Base-by-base conservation (phyloP, 2,888 invertebrate species). In the Meiosimyza platycephala region DNA sequence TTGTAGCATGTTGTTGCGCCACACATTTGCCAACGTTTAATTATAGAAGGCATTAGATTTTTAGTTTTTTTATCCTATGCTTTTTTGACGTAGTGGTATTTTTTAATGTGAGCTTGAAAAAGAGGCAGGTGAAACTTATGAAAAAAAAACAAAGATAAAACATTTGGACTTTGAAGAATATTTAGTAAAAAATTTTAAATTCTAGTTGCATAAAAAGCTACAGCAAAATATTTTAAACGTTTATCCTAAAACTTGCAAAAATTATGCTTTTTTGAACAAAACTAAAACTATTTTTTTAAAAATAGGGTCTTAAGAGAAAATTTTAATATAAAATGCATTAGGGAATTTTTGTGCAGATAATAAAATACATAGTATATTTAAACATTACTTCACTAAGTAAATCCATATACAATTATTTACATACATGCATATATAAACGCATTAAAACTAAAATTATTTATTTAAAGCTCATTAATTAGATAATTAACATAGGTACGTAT, bases 1-100 rank as follows among this genome's bases (percentile, higher is more conserved):
- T 96, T 79, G 89, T 95, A 75, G 93, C 96, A 71, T 94, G 95
- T 87, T 90, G 93, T 83, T 91, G 92, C 88, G 91, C 92, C 74
- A 88, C 90, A 75, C 89, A 89, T 78, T 85, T 93, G 78, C 93
- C 93, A 51, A 82, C 81, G 9, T 83, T 85, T 75, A 82, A 80
- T 54, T 81, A 79, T 76, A 80, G 84, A 28, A 83, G 80, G 75
- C 78, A 81, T 72, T 86, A 65, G 64, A 33, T 51, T 11, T 13
- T 28, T 59, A 15, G 9, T n/a, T 47, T 15, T 40, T 40, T 7
- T 9, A 40, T 40, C 9, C 40, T 40, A 6, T 40, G 6, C 40
- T 40, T 40, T 40, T 40, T 40, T 40, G 40, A 40, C 40, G 9
- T 40, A 9, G 40, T 40, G 9, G 40, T 9, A 9, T 40, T 9